Evolutionary conservation across 1,140 invertebrate species (phyloP).

Genomic region (Anagrus nilaparvatae): DNA sequence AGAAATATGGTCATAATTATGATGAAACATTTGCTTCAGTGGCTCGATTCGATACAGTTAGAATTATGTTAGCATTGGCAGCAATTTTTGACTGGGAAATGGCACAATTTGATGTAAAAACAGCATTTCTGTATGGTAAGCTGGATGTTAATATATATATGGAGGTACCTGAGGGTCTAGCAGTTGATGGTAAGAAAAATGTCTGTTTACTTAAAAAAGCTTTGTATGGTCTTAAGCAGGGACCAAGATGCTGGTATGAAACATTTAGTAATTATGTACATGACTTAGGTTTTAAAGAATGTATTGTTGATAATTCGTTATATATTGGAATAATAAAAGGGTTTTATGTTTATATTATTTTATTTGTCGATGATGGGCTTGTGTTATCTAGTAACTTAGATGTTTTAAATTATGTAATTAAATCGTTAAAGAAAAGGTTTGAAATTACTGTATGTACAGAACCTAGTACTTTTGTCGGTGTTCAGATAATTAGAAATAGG

Average conservation of each 20-base stretch:
- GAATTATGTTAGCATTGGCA: background rate
- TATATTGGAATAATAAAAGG: background rate
- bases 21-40: background rate
- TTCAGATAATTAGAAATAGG: constrained; percentile 1
- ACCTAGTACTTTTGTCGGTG: background rate
- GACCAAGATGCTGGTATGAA: background rate
- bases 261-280: background rate
- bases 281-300: background rate
- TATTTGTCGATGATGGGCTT: constrained; percentile 1
- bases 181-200: background rate
- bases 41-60: background rate
- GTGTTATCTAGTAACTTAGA: background rate
- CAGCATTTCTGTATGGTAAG: background rate
- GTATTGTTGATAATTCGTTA: background rate
- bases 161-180: background rate
- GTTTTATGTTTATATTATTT: background rate
- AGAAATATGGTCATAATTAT: background rate
- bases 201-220: background rate
- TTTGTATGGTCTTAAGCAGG: constrained; percentile 1
- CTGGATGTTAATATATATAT: background rate
- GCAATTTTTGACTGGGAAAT: background rate
- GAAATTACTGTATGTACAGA: background rate
- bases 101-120: background rate
- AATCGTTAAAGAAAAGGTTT: background rate
- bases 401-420: background rate